Evolutionary conservation across 2,888 invertebrate genomes (phyloP), one percentile per base, ranked within the genome.

Genomic region (Troilus luridus): DNA sequence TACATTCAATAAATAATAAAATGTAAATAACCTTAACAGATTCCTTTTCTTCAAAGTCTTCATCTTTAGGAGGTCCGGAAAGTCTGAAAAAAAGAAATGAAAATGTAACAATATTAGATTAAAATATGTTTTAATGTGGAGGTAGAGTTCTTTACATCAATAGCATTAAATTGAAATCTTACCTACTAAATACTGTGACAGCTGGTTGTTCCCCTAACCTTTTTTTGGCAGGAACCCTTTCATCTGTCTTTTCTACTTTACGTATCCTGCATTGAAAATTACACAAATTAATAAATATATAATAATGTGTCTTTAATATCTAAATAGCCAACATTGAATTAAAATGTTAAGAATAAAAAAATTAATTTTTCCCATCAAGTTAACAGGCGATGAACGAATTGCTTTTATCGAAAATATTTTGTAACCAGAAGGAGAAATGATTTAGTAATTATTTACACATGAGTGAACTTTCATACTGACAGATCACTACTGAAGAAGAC

Each of bases 171-270:
- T 19, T 59, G 41, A 77, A 72, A 24, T 59, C 24, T 77, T 90
- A 95, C 95, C 95, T 95, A 95, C 95, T 95, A 93, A 95, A 95
- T 88, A 95, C 95, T 89, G 95, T 95, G 27, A 92, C 91, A 21
- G 91, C 85, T 14, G 90, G 88, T 81, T 92, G 92, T 60, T 92
- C 95, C 93, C 95, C 94, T 67, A 92, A 92, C 94, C 95, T 95
- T 93, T 95, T 94, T 94, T 95, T 95, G 64, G 94, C 94, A 91
- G 94, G 94, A 91, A 94, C 94, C 91, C 95, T 95, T 67, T 95
- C 95, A 93, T 94, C 95, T 94, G 95, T 89, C 56, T 91, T 92
- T 58, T 91, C 89, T 21, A 62, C 60, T 72, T 77, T 89, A 24
- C 92, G 88, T 21, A 90, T 56, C 88, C 92, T 91, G 21, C 41